phyloP scores from a whole-genome alignment of 2,888 invertebrate genomes.

The Pristionchus mayeri region DNA sequence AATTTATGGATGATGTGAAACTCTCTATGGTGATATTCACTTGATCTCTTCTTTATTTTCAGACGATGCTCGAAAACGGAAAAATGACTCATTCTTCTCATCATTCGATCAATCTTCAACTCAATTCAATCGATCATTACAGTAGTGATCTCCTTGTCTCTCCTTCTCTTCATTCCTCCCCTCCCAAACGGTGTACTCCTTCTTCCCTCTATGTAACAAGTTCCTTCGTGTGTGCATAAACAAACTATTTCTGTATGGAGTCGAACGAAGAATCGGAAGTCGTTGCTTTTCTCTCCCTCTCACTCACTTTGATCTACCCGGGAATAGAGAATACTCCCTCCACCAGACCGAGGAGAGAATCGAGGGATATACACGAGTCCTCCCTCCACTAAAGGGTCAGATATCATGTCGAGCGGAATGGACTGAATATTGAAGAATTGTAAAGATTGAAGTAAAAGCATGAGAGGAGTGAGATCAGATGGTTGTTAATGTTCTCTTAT shows the following conservation, averaged over 20 bases:
- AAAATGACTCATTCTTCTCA: slow-evolving; percentile 17
- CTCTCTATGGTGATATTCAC: background rate
- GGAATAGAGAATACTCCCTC: background rate
- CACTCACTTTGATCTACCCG: background rate
- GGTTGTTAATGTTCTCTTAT: too few species aligned
- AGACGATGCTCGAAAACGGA: background rate
- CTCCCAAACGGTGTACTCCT: slow-evolving; percentile 12
- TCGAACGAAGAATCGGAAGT: slow-evolving; percentile 1
- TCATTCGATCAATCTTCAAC: slow-evolving; percentile 13
- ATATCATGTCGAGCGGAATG: background rate
- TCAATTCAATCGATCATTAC: slow-evolving; percentile 11
- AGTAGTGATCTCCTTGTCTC: background rate
- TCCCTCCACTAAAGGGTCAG: background rate
- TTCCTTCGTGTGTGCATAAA: slow-evolving; percentile 22
- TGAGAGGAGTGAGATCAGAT: background rate
- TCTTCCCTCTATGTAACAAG: slow-evolving; percentile 39
- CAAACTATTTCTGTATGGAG: slow-evolving; percentile 7
- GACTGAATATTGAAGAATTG: background rate
- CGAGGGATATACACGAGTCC: background rate
- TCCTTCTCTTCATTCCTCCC: slow-evolving; percentile 3
- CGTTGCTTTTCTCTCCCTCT: background rate
- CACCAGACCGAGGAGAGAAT: background rate
- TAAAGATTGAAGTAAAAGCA: background rate
- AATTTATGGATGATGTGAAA: background rate
- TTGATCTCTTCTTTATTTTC: too few species aligned